Conservation (phyloP, 2,888 invertebrate species). For the Muschampia plurimacula region DNA sequence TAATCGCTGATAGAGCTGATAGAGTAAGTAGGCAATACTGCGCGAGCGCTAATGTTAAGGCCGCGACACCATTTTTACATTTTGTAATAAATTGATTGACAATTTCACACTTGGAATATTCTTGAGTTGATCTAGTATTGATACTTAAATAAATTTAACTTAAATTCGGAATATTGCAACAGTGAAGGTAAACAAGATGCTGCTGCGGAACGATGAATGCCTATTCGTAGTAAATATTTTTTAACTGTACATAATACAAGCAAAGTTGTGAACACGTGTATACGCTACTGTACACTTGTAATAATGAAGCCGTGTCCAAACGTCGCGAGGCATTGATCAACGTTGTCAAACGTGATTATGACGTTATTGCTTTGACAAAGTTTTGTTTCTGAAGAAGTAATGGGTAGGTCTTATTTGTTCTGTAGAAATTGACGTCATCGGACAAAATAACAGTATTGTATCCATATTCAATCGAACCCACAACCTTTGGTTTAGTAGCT, state of each 20-base stretch:
- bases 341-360: not conserved
- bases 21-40: not conserved
- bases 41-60: too few species aligned
- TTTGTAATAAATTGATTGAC: constrained; percentile 4
- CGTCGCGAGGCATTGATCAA: not conserved
- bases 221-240: not conserved
- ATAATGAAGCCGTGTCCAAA: not conserved
- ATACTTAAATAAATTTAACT: not conserved
- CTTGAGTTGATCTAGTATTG: not conserved
- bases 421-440: too few species aligned
- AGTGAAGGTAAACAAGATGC: not conserved
- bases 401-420: too few species aligned
- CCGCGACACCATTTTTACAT: not conserved
- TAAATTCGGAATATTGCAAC: not conserved
- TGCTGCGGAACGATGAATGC: not conserved
- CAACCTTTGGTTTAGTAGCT: too few species aligned
- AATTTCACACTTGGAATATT: not conserved
- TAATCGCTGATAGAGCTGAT: not conserved
- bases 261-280: not conserved
- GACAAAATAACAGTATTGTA: too few species aligned
- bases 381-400: too few species aligned
- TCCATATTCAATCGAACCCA: too few species aligned
- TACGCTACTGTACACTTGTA: constrained; percentile 1
- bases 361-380: too few species aligned
- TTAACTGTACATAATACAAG: not conserved